Evolutionary conservation across 2,797 vertebrate species (phyloP).

Genomic region (Columba guinea): DNA sequence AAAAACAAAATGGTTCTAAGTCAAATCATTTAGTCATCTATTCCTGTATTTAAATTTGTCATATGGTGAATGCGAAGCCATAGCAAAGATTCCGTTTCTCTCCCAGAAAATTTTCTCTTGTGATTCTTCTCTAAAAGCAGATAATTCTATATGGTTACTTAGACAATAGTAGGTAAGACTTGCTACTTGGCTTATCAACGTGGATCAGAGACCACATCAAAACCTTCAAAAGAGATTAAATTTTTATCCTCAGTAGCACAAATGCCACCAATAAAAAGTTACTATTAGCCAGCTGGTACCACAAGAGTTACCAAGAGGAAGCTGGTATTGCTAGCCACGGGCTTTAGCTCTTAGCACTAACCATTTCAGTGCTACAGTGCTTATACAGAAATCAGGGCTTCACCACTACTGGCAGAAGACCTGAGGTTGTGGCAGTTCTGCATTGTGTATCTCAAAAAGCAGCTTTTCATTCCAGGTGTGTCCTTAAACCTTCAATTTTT

Average conservation of each 20-base stretch:
- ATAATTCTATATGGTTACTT: not conserved
- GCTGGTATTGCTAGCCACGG: not conserved
- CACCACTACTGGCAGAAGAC: not conserved
- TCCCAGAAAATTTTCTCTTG: not conserved
- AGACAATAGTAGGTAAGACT: not conserved
- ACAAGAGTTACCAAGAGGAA: not conserved
- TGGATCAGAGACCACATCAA: not conserved
- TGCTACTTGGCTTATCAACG: not conserved
- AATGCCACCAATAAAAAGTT: not conserved
- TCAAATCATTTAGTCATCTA: not conserved
- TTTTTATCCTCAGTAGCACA: not conserved
- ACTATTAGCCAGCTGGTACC: not conserved
- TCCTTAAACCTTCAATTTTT: not conserved
- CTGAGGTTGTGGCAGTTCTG: not conserved
- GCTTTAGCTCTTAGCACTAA: not conserved
- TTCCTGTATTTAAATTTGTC: not conserved
- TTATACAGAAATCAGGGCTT: not conserved
- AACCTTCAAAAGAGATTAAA: not conserved
- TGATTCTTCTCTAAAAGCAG: not conserved
- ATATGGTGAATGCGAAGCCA: not conserved
- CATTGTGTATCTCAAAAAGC: not conserved
- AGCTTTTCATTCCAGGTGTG: not conserved
- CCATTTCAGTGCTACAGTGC: not conserved
- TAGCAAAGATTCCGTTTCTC: not conserved
- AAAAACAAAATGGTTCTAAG: not conserved